These are phyloP conservation scores for Harpalus rufipes DNA, from an alignment of 2,888 invertebrate genomes.

Conservation along the genomic window DNA sequence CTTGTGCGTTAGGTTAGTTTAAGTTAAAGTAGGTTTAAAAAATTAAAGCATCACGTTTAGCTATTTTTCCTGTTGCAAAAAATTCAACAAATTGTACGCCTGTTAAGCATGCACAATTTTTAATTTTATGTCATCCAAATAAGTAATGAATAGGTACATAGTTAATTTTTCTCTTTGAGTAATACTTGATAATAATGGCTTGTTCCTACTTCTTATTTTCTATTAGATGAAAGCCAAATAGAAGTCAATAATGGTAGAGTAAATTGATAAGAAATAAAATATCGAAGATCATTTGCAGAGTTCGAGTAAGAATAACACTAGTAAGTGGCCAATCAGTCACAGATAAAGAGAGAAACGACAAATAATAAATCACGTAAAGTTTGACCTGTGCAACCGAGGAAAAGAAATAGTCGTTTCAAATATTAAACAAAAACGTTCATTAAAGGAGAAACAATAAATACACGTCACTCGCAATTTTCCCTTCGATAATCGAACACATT, in stretches of 20 bases:
- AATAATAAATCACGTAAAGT: slow-evolving; percentile 52
- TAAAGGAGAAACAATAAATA: slow-evolving; percentile 64
- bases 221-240: neutral
- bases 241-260: slow-evolving; percentile 36
- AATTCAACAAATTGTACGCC: too few relatives aligned
- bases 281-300: slow-evolving; percentile 32
- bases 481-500: slow-evolving; percentile 59
- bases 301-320: slow-evolving; percentile 24
- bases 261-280: slow-evolving; percentile 38
- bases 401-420: slow-evolving; percentile 55
- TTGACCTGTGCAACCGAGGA: slow-evolving; percentile 26
- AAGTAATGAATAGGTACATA: too few relatives aligned
- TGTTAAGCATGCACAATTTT: too few relatives aligned
- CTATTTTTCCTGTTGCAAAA: too few relatives aligned
- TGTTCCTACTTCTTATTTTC: neutral
- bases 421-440: slow-evolving; percentile 57
- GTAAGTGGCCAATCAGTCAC: slow-evolving; percentile 51
- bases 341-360: slow-evolving; percentile 46
- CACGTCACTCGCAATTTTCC: slow-evolving; percentile 64
- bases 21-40: too few relatives aligned
- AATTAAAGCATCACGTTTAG: too few relatives aligned
- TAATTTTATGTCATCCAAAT: too few relatives aligned
- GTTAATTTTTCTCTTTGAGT: neutral
- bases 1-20: too few relatives aligned
- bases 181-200: neutral